A percentile compares a stretch with the other conserved stretches of the same genome.
Conservation (phyloP, 2,888 invertebrate genomes). For the Athalia circularis region DNA sequence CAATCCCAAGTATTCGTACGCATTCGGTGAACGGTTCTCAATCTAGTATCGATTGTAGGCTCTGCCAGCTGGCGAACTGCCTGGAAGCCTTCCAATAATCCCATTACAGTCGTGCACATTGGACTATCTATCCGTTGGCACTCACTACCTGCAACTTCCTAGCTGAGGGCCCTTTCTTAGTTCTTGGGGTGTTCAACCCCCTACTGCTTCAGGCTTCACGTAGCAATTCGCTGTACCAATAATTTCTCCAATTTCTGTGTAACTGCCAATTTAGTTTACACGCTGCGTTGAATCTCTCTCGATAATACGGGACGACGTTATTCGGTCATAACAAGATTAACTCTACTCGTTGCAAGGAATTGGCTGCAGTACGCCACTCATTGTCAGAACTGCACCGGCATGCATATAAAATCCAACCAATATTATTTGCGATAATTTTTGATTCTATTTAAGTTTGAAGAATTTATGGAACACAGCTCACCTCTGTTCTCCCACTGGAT, state of each 20-base stretch:
- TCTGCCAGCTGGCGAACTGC: conserved; percentile 43
- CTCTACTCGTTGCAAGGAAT: neutral
- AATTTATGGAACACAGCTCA: too few species aligned
- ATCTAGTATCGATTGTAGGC: conserved; percentile 42
- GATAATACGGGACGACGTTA: conserved; percentile 15
- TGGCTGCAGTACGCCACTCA: conserved; percentile 7
- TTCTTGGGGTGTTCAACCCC: conserved; percentile 28
- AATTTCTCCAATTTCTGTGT: conserved; percentile 32
- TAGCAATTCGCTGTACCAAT: conserved; percentile 23
- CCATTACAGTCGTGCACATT: conserved; percentile 46
- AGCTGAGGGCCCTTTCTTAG: conserved; percentile 33
- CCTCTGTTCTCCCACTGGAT: too few species aligned
- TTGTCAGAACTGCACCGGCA: conserved; percentile 8
- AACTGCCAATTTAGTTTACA: conserved; percentile 34
- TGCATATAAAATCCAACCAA: neutral
- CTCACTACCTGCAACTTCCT: conserved; percentile 41
- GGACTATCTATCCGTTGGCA: conserved; percentile 38
- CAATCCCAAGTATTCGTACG: conserved; percentile 23
- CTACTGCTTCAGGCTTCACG: neutral
- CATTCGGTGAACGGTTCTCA: conserved; percentile 19
- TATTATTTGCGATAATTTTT: too few species aligned
- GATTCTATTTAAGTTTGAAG: too few species aligned
- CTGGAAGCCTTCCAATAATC: conserved; percentile 53
- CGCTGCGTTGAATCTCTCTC: neutral
- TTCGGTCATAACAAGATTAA: conserved; percentile 34